Base-by-base conservation (phyloP, 2,113 vertebrate species). In the Melanostigma gelatinosum region DNA sequence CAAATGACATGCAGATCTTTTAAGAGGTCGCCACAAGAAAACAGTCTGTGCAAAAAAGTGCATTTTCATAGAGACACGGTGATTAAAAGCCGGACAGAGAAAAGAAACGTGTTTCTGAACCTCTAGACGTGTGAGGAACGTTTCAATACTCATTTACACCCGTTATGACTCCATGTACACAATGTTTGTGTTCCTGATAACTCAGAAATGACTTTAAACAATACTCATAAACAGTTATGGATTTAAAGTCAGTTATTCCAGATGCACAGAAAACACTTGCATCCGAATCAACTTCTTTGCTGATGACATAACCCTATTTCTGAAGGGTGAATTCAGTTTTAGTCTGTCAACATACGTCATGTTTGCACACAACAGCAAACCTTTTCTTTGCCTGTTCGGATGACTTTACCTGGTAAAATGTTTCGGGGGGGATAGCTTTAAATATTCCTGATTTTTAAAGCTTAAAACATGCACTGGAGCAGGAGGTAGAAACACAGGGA, bases 1-100 rank as follows among this genome's bases (percentile, higher is more conserved):
- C 79, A 63, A 57, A 58, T 44, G 68, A 66, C 27, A 3, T 24
- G 44, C 65, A 76, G 73, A 67, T 72, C 42, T 20, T 58, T 80
- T 27, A 27, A 46, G 70, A 58, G 44, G 50, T 64, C 34, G 20
- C 60, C 44, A 67, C 27, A 7, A 69, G 50, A 32, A 76, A 77
- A 68, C 72, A 84, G 58, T 87, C 74, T 92, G 90, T 91, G 90
- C 89, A 34, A 93, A 93, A 89, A 82, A 88, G 76, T 92, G 92
- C 93, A 89, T 87, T 91, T 85, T 81, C 74, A 72, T 38, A 77
- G 42, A 87, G 78, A 87, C 54, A 73, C 50, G 72, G 68, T 62
- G 66, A 74, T 52, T 42, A 3, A 55, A 61, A 78, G 72, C 3
- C 16, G 27, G 69, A 71, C 2, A 36, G 10, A 34, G n/a, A 20